Evolutionary conservation across 2,113 vertebrate species (phyloP).

Genomic region (Pogona vitticeps): DNA sequence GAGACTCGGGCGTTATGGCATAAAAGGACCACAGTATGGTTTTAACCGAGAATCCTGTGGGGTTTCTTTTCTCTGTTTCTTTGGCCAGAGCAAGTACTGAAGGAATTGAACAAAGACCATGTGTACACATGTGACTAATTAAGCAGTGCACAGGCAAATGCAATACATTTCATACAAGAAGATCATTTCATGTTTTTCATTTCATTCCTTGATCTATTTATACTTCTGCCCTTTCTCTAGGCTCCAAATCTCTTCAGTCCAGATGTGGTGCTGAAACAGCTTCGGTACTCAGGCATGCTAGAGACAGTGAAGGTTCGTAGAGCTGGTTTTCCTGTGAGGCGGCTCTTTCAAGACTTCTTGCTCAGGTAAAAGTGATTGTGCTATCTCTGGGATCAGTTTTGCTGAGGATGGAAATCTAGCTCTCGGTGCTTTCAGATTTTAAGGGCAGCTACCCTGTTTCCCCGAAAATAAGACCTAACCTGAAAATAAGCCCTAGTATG

Average conservation of each 20-base stretch:
- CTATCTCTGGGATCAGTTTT: not conserved
- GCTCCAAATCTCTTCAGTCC: constrained; percentile 83
- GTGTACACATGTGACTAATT: not conserved
- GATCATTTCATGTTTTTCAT: not conserved
- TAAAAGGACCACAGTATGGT: not conserved
- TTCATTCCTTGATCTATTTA: constrained; percentile 4
- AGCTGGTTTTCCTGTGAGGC: constrained; percentile 88
- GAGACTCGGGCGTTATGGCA: not conserved
- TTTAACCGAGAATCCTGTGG: not conserved
- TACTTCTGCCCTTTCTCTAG: constrained; percentile 63
- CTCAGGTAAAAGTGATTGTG: constrained; percentile 74
- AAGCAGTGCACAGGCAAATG: not conserved
- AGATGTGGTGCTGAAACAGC: constrained; percentile 88
- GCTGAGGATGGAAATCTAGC: not conserved
- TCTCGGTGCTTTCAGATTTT: not conserved
- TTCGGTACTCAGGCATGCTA: constrained; percentile 91
- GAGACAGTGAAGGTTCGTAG: constrained; percentile 92
- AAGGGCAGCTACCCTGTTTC: no score
- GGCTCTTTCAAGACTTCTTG: constrained; percentile 86
- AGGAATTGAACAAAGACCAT: not conserved
- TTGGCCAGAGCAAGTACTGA: not conserved
- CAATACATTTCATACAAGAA: not conserved
- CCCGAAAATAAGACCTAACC: no score
- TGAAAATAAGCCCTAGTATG: no score
- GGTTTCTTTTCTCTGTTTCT: not conserved